Evolutionary conservation across 2,113 vertebrate genomes (phyloP).

Genomic region (Gambusia affinis): DNA sequence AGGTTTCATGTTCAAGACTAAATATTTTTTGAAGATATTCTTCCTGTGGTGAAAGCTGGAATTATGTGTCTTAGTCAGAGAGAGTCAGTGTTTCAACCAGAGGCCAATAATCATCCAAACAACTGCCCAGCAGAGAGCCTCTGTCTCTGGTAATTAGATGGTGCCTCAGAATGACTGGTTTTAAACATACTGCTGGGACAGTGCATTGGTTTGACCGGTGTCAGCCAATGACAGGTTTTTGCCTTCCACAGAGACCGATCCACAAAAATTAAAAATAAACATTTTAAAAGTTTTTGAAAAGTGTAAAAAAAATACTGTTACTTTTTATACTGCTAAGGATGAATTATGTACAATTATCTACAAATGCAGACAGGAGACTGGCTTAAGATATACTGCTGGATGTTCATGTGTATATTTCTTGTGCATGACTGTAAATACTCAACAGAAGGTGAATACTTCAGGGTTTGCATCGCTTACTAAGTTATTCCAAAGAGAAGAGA

Average conservation of each 20-base stretch:
- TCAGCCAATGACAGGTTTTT: not conserved
- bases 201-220: too few relatives aligned
- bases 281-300: too few relatives aligned
- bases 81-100: not conserved
- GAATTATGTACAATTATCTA: not conserved
- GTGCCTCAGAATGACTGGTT: too few relatives aligned
- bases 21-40: too few relatives aligned
- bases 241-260: not conserved
- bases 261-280: too few relatives aligned
- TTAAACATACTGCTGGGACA: too few relatives aligned
- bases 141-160: too few relatives aligned
- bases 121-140: not conserved
- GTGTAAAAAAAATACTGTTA: too few relatives aligned
- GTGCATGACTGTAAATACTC: conserved; percentile 56
- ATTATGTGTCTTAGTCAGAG: too few relatives aligned
- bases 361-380: not conserved
- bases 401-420: conserved; percentile 21
- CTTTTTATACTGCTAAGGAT: not conserved
- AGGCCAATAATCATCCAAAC: not conserved
- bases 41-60: too few relatives aligned
- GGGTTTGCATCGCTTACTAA: conserved; percentile 27
- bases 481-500: conserved; percentile 53
- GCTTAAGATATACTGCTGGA: not conserved
- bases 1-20: too few relatives aligned
- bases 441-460: conserved; percentile 18